phyloP scores from a whole-genome alignment of 1,140 invertebrate genomes.

The Euura lappo region DNA sequence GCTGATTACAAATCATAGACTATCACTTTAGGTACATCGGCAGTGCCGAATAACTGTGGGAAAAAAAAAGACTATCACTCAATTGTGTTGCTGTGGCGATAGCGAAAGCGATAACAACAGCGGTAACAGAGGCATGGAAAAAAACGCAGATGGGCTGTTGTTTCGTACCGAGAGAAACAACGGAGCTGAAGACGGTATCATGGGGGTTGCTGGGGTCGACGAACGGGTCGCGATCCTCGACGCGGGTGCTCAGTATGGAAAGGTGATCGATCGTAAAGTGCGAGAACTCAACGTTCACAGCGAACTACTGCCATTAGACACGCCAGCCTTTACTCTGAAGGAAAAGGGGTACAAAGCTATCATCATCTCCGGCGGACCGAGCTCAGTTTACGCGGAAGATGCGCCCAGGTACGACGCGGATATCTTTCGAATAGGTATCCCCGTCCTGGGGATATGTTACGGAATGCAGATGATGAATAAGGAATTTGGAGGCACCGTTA shows the following conservation, averaged over 20 bases:
- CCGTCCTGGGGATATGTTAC: constrained; percentile 97
- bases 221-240: constrained; percentile 94
- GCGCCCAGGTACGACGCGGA: constrained; percentile 93
- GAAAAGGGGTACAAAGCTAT: constrained; percentile 87
- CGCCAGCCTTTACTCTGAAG: constrained; percentile 85
- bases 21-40: too few species aligned
- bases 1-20: constrained; percentile 27
- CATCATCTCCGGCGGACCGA: constrained; percentile 97
- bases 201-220: constrained; percentile 46
- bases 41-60: too few species aligned
- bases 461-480: constrained; percentile 99
- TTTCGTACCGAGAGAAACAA: constrained; percentile 56
- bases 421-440: constrained; percentile 94
- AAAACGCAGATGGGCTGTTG: constrained; percentile 50
- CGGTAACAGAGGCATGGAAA: constrained; percentile 48
- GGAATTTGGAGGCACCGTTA: constrained; percentile 94
- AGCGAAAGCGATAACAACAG: constrained; percentile 30
- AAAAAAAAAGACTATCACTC: background rate
- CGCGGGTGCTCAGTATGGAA: constrained; percentile 98
- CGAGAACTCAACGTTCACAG: constrained; percentile 93
- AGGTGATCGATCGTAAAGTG: constrained; percentile 89
- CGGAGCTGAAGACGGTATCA: constrained; percentile 52
- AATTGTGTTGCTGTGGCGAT: constrained; percentile 29
- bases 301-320: constrained; percentile 93
- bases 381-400: constrained; percentile 95